Base-by-base conservation (phyloP, 2,888 invertebrate species). In the Xestia rhomboidea region DNA sequence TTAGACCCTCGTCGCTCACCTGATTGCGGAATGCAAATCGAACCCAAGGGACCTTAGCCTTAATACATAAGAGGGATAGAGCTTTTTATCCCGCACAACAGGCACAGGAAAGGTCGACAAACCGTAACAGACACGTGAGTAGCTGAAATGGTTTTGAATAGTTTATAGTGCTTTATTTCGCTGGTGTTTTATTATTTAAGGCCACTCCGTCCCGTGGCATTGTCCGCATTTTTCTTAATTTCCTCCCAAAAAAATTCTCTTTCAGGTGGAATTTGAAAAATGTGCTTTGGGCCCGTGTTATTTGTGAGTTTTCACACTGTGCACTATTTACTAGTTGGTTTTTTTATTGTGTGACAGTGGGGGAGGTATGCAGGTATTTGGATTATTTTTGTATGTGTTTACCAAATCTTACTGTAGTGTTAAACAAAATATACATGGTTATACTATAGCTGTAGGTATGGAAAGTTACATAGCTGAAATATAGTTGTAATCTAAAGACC, bases 11-110 rank as follows among this genome's bases (percentile, higher is more conserved):
- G 91, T 92, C 91, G 91, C 89, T 93, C 91, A 94, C 93, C 94
- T 93, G 94, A 93, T 94, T 94, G 93, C 93, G 93, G 93, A 92
- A 93, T 91, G 91, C 91, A 91, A 93, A 93, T 92, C 86, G 90
- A 62, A 57, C 93, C 90, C 92, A 89, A 69, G 91, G 91, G 93
- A 93, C 83, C 90, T 81, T 91, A 88, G 83, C 86, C 89, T 89
- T 90, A 92, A 90, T 93, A 91, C 89, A 79, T 86, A 86, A 87
- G 85, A 84, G 80, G 85, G 90, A 93, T 93, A 93, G 88, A 90
- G 92, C 83, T 89, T 90, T 90, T 92, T 93, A 91, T 94, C 85
- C 90, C 80, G 62, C 85, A 88, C 87, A 89, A 83, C 84, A 57
- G 73, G 79, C 80, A 76, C 73, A 81, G 84, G 75, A 79, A 77